These are phyloP conservation scores for Caenorhabditis becei DNA, from an alignment of 2,888 invertebrate species.

Conservation along the genomic window DNA sequence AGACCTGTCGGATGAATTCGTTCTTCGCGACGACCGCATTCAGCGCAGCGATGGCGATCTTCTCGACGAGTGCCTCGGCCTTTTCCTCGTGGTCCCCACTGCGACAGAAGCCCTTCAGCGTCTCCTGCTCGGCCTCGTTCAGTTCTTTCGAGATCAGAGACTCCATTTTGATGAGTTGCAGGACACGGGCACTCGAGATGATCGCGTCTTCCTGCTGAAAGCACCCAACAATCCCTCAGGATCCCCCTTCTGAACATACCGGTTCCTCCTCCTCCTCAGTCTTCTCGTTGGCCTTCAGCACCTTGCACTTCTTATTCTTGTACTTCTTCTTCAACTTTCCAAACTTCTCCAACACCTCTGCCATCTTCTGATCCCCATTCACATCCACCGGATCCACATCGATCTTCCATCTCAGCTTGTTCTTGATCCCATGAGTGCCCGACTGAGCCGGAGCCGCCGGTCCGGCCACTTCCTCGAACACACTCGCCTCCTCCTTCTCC, in stretches of 20 bases:
- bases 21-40: constrained; percentile 35
- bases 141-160: constrained; percentile 43
- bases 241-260: background rate
- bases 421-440: constrained; percentile 43
- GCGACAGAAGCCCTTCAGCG: constrained; percentile 40
- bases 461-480: constrained; percentile 49
- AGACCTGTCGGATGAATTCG: constrained; percentile 27
- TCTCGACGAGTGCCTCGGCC: constrained; percentile 39
- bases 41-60: constrained; percentile 16
- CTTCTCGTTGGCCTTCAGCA: constrained; percentile 22
- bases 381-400: constrained; percentile 53
- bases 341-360: constrained; percentile 33
- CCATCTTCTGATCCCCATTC: constrained; percentile 40
- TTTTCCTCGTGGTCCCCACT: constrained; percentile 49
- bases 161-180: constrained; percentile 49
- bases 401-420: constrained; percentile 58
- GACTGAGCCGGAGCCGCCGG: constrained; percentile 36
- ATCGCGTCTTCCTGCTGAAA: constrained; percentile 31
- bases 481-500: constrained; percentile 35
- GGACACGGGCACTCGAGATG: constrained; percentile 29
- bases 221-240: too few species aligned
- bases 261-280: constrained; percentile 19
- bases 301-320: constrained; percentile 26
- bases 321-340: constrained; percentile 21
- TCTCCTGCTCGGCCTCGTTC: constrained; percentile 40